Conservation (phyloP, 92 coral and sea anemone species). For the Zoanthus sociatus region DNA sequence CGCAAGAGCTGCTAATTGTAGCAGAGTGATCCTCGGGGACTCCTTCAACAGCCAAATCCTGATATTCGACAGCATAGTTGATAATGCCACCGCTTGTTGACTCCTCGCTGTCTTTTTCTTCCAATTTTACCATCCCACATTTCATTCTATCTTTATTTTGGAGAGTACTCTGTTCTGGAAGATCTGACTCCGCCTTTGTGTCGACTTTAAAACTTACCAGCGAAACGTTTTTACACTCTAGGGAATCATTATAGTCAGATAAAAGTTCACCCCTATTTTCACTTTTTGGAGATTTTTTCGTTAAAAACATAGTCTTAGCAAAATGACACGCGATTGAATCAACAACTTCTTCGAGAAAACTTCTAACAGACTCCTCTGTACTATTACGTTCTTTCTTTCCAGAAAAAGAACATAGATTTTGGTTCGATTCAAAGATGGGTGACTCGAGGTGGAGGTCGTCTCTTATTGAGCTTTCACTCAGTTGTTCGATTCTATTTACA, state of each 20-base stretch:
- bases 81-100: neutral
- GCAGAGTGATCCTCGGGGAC: neutral
- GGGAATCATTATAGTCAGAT: neutral
- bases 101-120: neutral
- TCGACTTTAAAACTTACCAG: neutral
- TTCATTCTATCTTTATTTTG: neutral
- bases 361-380: neutral
- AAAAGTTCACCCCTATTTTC: neutral
- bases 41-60: neutral
- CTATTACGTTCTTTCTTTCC: neutral
- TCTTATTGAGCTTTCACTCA: neutral
- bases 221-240: neutral
- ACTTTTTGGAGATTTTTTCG: neutral
- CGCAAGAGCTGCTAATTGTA: neutral
- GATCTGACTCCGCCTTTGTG: neutral
- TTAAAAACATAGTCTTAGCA: neutral
- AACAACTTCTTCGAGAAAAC: constrained; percentile 28
- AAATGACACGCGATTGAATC: constrained; percentile 25
- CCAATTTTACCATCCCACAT: neutral
- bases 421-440: neutral
- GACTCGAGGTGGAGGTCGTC: neutral
- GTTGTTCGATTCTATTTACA: neutral
- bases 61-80: neutral
- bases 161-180: neutral
- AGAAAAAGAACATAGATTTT: neutral